Evolutionary conservation across 30 jellyfish, hydroid and myxozoan species (phyloP).

Genomic region (Pelagia noctiluca): DNA sequence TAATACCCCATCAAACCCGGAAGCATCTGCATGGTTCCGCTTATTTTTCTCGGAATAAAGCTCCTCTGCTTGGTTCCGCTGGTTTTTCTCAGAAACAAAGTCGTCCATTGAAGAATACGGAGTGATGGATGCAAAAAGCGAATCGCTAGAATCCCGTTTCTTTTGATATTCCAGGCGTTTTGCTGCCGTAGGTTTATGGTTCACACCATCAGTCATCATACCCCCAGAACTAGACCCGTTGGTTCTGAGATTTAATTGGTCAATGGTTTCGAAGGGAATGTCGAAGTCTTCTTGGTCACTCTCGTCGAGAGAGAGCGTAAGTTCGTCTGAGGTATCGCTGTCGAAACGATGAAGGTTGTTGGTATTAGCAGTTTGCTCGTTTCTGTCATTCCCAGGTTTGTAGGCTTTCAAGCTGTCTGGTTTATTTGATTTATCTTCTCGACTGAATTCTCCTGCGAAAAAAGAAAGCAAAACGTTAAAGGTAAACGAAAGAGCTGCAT

Average conservation of each 20-base stretch:
- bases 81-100: not conserved
- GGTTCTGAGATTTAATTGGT: no score
- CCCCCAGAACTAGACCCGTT: conserved; percentile 4
- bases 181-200: conserved; percentile 6
- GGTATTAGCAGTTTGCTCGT: not conserved
- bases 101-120: conserved; percentile 38
- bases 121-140: conserved; percentile 45
- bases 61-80: not conserved
- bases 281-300: conserved; percentile 41
- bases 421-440: conserved; percentile 49
- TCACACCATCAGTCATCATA: not conserved
- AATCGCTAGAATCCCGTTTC: conserved; percentile 16
- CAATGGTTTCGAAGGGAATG: not conserved
- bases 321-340: conserved; percentile 67
- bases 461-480: no score
- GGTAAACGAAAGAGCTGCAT: no score
- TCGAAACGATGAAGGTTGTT: not conserved
- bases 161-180: conserved; percentile 46
- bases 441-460: conserved; percentile 49
- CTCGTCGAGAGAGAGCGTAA: conserved; percentile 60
- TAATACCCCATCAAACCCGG: not conserved
- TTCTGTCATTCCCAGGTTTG: not conserved
- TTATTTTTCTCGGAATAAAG: not conserved
- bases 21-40: not conserved
- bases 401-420: no score